These are phyloP conservation scores for Trogon melanurus DNA, from an alignment of 2,113 vertebrate species.

Conservation along the genomic window DNA sequence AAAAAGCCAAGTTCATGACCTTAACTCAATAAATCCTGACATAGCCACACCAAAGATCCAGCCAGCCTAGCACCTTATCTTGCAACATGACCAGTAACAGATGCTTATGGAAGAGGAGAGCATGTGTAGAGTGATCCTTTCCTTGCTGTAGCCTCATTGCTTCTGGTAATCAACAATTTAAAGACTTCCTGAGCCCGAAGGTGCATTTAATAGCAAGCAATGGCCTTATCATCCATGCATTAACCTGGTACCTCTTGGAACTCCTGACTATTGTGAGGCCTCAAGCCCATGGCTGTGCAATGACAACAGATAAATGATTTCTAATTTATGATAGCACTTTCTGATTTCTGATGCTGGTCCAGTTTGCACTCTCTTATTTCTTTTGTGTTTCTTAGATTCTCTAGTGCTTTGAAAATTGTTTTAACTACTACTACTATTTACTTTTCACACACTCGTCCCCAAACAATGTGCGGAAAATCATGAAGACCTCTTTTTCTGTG, in stretches of 20 bases:
- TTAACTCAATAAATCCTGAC: not conserved
- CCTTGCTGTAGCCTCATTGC: not conserved
- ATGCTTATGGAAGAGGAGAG: not conserved
- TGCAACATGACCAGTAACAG: not conserved
- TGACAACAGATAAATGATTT: not conserved
- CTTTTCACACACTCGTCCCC: not conserved
- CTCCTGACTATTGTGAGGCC: not conserved
- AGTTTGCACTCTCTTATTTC: not conserved
- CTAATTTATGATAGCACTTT: not conserved
- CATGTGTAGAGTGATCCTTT: not conserved
- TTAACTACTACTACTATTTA: not conserved
- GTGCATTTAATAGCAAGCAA: not conserved
- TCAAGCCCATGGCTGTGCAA: not conserved
- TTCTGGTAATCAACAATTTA: not conserved
- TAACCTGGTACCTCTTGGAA: not conserved
- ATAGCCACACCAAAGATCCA: not conserved
- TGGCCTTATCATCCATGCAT: not conserved
- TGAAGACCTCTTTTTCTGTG: not conserved
- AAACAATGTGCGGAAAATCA: not conserved
- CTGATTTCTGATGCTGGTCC: not conserved
- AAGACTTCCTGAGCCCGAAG: not conserved
- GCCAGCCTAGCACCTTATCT: slow-evolving; percentile 20
- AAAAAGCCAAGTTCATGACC: slow-evolving; percentile 17
- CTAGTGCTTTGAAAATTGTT: not conserved
- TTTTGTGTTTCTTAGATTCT: not conserved